Evolutionary conservation across 1,140 invertebrate species (phyloP), one percentile per base, ranked within the genome.

Genomic region (Brachionus manjavacas): DNA sequence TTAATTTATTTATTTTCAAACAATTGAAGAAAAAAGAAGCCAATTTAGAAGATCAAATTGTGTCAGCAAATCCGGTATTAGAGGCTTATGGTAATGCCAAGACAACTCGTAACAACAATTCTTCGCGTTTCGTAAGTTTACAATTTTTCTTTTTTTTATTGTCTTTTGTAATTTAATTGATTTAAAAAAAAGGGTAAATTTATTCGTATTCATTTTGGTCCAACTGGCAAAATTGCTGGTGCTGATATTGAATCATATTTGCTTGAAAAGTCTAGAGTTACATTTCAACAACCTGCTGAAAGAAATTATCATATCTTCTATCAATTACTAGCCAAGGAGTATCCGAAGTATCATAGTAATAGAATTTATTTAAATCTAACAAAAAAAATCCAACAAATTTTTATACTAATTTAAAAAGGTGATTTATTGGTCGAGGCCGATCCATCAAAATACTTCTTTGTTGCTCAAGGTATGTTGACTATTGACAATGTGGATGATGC

Each of bases 221-320:
- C 95, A 85, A 94, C 94, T 92, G 97, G 97, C 91, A 99, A 99
- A 94, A 92, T 99, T 91, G 96, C 97, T 91, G 97, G 97, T 93
- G 97, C 96, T 92, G 97, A 99, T 92, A 99, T 99, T 92, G 97
- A 99, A 92, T 97, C 96, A 98, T 96, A 99, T 92, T 92, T 99
- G 91, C 92, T 99, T 88, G 98, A 99, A 92, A 99, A 99, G 91
- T 98, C 98, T 91, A 96, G 98, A 94, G 97, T 99, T 91, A 99
- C 99, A 91, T 99, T 96, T 88, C 97, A 99, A 91, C 96, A 98
- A 89, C 89, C 85, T 64, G 86, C 92, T 97, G 98, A 99, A 92
- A 94, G 98, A 91, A 99, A 97, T 87, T 99, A 99, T 93, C 98
- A 99, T 91, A 99, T 99, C 90, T 99, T 99, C 95, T 99, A 99